Conservation (phyloP, 2,888 invertebrate genomes). For the Volucella inflata region DNA sequence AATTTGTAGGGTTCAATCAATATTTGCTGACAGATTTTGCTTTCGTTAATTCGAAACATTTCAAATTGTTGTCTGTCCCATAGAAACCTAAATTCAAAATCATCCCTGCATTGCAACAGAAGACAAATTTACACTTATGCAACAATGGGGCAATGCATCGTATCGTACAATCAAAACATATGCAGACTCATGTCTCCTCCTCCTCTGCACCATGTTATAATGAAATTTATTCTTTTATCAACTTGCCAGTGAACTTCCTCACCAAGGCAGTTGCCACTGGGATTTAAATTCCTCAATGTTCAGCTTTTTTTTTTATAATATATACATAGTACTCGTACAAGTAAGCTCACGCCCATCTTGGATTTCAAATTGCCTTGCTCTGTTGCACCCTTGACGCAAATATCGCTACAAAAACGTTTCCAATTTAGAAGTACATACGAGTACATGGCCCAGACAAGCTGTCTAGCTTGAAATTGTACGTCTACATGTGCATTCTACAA, state of each 20-base stretch:
- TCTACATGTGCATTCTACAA: slow-evolving; percentile 9
- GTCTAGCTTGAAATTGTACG: slow-evolving; percentile 57
- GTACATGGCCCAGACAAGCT: slow-evolving; percentile 59
- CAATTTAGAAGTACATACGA: slow-evolving; percentile 37
- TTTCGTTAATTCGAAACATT: no score
- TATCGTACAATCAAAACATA: slow-evolving; percentile 12
- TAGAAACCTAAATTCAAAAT: background rate
- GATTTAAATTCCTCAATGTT: background rate
- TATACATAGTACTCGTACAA: no score
- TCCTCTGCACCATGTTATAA: slow-evolving; percentile 40
- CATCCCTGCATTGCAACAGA: slow-evolving; percentile 1
- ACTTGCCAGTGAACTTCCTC: background rate
- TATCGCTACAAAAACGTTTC: slow-evolving; percentile 23
- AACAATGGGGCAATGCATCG: slow-evolving; percentile 15
- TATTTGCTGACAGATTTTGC: no score
- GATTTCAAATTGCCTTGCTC: slow-evolving; percentile 43
- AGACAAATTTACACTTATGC: background rate
- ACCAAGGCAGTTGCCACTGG: background rate
- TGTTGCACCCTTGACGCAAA: slow-evolving; percentile 16
- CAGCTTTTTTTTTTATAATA: background rate
- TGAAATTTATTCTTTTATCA: slow-evolving; percentile 35
- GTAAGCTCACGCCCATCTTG: slow-evolving; percentile 3
- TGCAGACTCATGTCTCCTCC: slow-evolving; percentile 43
- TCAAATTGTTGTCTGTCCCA: background rate
- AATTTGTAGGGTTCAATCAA: no score